Conservation (phyloP, 2,797 vertebrate species). For the Acanthopagrus latus region DNA sequence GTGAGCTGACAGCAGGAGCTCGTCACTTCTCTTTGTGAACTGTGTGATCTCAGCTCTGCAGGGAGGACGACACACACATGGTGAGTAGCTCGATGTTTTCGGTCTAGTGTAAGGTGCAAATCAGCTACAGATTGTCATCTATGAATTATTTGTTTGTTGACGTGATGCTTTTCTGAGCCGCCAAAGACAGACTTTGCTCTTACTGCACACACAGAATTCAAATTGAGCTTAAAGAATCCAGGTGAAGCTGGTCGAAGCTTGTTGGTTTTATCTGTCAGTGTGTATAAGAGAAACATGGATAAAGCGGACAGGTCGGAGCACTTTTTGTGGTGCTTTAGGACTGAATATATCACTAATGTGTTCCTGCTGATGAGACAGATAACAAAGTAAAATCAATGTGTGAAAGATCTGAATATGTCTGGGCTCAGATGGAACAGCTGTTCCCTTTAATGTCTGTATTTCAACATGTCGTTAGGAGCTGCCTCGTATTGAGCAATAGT, state of each 20-base stretch:
- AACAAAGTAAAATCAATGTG: neutral
- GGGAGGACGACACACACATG: neutral
- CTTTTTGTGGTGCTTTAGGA: neutral
- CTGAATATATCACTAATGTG: neutral
- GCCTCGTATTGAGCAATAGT: no score
- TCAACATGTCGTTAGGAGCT: neutral
- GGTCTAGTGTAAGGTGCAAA: neutral
- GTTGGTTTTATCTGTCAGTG: conserved; percentile 2
- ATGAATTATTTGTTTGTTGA: neutral
- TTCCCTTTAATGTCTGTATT: neutral
- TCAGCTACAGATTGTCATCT: neutral
- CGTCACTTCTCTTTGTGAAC: conserved; percentile 10
- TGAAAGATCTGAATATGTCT: neutral
- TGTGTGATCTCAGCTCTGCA: neutral
- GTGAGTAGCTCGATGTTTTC: conserved; percentile 23
- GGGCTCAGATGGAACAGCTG: neutral
- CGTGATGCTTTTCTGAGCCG: neutral
- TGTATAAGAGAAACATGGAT: neutral
- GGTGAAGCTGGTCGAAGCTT: neutral
- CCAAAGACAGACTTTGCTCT: neutral
- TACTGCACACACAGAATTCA: neutral
- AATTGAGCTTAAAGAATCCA: neutral
- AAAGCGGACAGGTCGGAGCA: neutral
- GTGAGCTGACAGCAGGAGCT: conserved; percentile 1
- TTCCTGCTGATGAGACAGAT: neutral